phyloP scores from a whole-genome alignment of 2,113 vertebrate species.

The Ameiurus melas region DNA sequence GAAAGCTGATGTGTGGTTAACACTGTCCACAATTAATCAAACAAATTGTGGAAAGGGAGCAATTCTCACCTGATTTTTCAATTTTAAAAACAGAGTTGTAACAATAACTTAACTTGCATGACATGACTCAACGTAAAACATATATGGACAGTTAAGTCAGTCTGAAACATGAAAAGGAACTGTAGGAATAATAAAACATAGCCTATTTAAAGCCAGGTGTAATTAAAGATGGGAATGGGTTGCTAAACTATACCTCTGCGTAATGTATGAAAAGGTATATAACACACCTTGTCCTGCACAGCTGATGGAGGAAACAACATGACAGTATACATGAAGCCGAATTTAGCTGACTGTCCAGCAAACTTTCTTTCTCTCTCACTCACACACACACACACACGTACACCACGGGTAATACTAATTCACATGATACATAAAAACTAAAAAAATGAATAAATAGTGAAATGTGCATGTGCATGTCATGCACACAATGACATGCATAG shows the following conservation, averaged over 20 bases:
- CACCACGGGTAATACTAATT: neutral
- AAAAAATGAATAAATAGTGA: neutral
- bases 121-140: neutral
- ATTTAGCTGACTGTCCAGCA: conserved; percentile 20
- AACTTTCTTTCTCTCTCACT: neutral
- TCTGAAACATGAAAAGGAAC: neutral
- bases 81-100: conserved; percentile 5
- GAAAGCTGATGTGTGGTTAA: neutral
- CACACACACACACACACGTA: neutral
- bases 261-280: neutral
- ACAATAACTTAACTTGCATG: neutral
- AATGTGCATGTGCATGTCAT: neutral
- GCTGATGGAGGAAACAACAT: conserved; percentile 30
- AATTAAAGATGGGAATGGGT: neutral
- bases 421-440: neutral
- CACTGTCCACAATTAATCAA: neutral
- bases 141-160: neutral
- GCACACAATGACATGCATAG: neutral
- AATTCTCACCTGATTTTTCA: neutral
- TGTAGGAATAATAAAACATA: neutral
- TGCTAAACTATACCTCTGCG: neutral
- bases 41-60: neutral
- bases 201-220: neutral
- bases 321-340: conserved; percentile 34
- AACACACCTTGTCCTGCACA: neutral